These are phyloP conservation scores for Epinephelus fuscoguttatus DNA, from an alignment of 2,113 vertebrate species.

Conservation along the genomic window DNA sequence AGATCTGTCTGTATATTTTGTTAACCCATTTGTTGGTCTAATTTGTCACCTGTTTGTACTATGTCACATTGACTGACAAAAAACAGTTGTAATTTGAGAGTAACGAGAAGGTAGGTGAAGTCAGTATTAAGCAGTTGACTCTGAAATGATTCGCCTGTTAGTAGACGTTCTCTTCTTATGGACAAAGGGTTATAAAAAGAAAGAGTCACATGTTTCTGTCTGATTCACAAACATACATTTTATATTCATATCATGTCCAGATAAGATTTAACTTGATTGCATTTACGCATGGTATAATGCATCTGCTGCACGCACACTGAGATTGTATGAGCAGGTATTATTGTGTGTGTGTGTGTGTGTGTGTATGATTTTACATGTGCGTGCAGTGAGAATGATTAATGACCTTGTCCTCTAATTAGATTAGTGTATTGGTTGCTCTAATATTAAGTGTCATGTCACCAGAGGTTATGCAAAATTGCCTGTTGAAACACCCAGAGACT, in stretches of 20 bases:
- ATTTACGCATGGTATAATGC: neutral
- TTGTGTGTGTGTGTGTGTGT: neutral
- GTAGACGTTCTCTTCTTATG: neutral
- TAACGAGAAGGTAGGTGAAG: too few species aligned
- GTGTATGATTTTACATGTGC: neutral
- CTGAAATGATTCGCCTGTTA: neutral
- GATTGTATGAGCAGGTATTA: neutral
- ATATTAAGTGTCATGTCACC: conserved; percentile 24
- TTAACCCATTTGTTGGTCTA: too few species aligned
- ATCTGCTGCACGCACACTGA: neutral
- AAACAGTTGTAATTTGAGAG: neutral
- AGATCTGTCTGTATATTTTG: too few species aligned
- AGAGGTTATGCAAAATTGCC: conserved; percentile 18
- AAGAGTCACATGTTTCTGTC: neutral
- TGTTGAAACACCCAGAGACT: neutral
- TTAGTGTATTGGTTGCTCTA: neutral
- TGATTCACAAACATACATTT: neutral
- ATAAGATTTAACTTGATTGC: conserved; percentile 3
- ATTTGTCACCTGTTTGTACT: too few species aligned
- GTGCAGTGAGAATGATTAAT: conserved; percentile 17
- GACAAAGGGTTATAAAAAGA: neutral
- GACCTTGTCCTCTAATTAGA: conserved; percentile 19
- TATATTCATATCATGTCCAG: neutral
- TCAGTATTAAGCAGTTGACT: neutral
- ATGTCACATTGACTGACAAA: neutral